Evolutionary conservation across 2,888 invertebrate genomes (phyloP).

Genomic region (Cephus runcator): DNA sequence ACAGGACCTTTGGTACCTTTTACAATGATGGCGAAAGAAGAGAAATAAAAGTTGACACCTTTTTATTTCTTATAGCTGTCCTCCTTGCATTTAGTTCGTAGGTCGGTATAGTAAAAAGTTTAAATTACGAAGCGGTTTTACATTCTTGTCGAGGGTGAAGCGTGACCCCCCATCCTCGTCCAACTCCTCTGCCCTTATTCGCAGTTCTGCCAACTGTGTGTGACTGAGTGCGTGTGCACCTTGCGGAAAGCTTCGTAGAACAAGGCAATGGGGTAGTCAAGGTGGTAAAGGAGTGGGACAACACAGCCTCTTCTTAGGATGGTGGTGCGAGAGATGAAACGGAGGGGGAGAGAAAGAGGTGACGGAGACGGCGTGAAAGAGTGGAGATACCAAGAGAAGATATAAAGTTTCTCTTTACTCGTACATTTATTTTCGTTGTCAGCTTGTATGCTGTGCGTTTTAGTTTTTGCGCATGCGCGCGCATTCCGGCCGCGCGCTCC

Average conservation of each 20-base stretch:
- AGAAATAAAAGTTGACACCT: constrained; percentile 19
- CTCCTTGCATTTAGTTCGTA: constrained; percentile 9
- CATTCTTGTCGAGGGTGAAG: constrained; percentile 22
- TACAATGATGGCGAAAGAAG: background rate
- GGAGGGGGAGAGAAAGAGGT: background rate
- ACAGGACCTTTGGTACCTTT: background rate
- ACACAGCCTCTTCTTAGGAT: background rate
- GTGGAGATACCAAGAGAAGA: constrained; percentile 15
- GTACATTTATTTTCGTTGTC: constrained; percentile 34
- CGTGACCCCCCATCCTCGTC: background rate
- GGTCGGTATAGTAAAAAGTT: constrained; percentile 20
- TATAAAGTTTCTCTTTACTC: constrained; percentile 38
- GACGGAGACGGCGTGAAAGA: constrained; percentile 7
- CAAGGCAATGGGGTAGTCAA: background rate
- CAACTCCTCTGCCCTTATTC: background rate
- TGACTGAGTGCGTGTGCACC: background rate
- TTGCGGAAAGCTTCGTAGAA: background rate
- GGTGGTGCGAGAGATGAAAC: background rate
- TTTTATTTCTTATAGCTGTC: constrained; percentile 17
- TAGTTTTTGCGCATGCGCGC: constrained; percentile 23
- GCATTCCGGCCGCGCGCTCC: constrained; percentile 1
- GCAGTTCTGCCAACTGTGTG: constrained; percentile 2
- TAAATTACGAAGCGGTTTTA: constrained; percentile 20
- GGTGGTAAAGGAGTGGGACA: background rate
- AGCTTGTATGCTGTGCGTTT: constrained; percentile 19